phyloP scores from a whole-genome alignment of 2,797 vertebrate species.

The Mycteria americana region DNA sequence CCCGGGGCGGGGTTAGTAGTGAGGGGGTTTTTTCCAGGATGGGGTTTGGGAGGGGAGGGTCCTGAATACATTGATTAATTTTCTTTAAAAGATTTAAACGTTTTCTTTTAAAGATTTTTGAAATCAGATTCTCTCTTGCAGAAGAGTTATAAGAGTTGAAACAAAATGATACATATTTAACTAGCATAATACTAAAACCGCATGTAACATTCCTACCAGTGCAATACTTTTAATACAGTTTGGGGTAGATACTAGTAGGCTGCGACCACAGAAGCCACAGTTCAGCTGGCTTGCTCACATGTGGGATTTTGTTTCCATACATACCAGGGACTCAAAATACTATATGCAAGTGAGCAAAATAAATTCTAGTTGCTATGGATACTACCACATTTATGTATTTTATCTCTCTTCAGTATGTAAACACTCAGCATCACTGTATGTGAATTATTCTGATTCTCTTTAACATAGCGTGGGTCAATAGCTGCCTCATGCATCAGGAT shows the following conservation, averaged over 20 bases:
- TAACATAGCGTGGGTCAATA: neutral
- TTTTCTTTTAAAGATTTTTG: neutral
- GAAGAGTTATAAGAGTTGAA: neutral
- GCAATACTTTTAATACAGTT: neutral
- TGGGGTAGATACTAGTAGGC: neutral
- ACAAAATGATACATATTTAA: neutral
- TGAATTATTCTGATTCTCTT: neutral
- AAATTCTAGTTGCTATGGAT: neutral
- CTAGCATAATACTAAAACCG: neutral
- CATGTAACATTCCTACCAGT: neutral
- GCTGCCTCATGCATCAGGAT: neutral
- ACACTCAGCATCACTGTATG: neutral
- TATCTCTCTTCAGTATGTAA: neutral
- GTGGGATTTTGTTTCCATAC: constrained; percentile 3
- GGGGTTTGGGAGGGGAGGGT: neutral
- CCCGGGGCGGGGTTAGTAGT: neutral
- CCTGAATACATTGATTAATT: neutral
- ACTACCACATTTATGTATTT: neutral
- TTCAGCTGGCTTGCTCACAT: neutral
- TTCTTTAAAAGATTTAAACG: neutral
- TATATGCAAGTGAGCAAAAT: neutral
- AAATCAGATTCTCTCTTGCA: neutral
- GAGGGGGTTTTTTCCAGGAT: neutral
- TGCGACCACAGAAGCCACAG: neutral
- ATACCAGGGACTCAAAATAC: neutral